Percentiles rank a stretch among this genome's conserved stretches.
phyloP scores from a whole-genome alignment of 2,888 invertebrate genomes.

The Nemoura dubitans region DNA sequence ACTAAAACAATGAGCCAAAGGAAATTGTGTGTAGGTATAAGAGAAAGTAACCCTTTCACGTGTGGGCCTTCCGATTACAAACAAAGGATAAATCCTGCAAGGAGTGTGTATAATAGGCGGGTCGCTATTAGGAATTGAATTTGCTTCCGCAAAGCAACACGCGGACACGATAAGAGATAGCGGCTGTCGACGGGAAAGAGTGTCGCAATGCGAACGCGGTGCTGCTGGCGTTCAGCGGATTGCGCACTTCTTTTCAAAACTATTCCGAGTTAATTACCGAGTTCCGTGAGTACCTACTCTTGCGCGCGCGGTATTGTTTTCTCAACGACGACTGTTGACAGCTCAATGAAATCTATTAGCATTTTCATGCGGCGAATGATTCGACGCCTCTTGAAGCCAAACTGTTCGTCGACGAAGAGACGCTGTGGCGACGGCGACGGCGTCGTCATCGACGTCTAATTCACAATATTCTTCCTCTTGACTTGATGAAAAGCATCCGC shows the following conservation, averaged over 20 bases:
- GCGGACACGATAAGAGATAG: neutral
- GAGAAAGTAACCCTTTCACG: slow-evolving; percentile 15
- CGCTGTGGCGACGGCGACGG: too few species aligned
- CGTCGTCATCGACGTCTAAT: too few species aligned
- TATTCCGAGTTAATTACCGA: neutral
- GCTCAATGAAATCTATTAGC: too few species aligned
- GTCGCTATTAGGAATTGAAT: slow-evolving; percentile 33
- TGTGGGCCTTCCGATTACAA: slow-evolving; percentile 1
- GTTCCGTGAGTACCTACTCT: neutral
- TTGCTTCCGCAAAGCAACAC: slow-evolving; percentile 15
- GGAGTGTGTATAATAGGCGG: slow-evolving; percentile 13
- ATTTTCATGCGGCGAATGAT: too few species aligned
- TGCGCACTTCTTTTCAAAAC: too few species aligned
- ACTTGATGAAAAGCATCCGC: too few species aligned
- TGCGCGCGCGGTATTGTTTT: too few species aligned
- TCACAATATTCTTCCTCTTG: too few species aligned
- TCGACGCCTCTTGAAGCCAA: too few species aligned
- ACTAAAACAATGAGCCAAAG: slow-evolving; percentile 34
- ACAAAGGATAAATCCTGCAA: neutral
- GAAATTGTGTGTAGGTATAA: slow-evolving; percentile 29
- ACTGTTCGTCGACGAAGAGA: too few species aligned
- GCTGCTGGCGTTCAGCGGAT: neutral
- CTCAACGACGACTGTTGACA: too few species aligned
- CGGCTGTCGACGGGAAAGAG: neutral
- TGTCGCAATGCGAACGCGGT: neutral